Percentiles rank a stretch among this genome's conserved stretches.
Evolutionary conservation across 2,888 invertebrate genomes (phyloP).

Genomic region (Drosophila diplacantha): DNA sequence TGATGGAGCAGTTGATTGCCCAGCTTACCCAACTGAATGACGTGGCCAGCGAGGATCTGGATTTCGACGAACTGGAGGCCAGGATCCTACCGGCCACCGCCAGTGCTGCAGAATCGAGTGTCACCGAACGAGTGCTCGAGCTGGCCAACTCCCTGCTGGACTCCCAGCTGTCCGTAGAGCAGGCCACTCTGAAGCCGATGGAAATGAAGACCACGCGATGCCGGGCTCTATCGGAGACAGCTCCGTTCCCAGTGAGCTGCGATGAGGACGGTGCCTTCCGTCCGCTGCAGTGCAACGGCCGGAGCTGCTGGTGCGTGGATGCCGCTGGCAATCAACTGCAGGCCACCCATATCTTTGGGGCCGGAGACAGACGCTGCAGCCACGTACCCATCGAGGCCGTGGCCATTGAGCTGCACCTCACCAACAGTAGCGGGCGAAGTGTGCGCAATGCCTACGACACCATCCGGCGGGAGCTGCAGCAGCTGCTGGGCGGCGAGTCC

Average conservation of each 20-base stretch:
- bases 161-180: constrained; percentile 75
- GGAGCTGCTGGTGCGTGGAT: constrained; percentile 90
- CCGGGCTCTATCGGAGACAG: constrained; percentile 77
- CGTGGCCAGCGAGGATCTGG: constrained; percentile 56
- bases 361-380: constrained; percentile 80
- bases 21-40: constrained; percentile 82
- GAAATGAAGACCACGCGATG: constrained; percentile 77
- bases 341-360: constrained; percentile 81
- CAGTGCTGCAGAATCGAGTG: constrained; percentile 45
- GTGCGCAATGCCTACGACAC: constrained; percentile 79
- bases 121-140: constrained; percentile 71
- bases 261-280: constrained; percentile 84
- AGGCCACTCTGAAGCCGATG: constrained; percentile 61
- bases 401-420: constrained; percentile 86
- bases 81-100: constrained; percentile 32
- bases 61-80: constrained; percentile 59
- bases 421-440: constrained; percentile 79
- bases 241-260: constrained; percentile 80
- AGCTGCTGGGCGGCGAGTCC: constrained; percentile 77
- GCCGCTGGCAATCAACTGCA: constrained; percentile 86
- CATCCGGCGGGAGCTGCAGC: constrained; percentile 76
- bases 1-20: constrained; percentile 84
- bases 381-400: constrained; percentile 86
- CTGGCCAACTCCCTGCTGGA: constrained; percentile 72
- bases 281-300: constrained; percentile 85